These are phyloP conservation scores for Isurus oxyrinchus DNA, from an alignment of 2,113 vertebrate genomes.

Conservation along the genomic window DNA sequence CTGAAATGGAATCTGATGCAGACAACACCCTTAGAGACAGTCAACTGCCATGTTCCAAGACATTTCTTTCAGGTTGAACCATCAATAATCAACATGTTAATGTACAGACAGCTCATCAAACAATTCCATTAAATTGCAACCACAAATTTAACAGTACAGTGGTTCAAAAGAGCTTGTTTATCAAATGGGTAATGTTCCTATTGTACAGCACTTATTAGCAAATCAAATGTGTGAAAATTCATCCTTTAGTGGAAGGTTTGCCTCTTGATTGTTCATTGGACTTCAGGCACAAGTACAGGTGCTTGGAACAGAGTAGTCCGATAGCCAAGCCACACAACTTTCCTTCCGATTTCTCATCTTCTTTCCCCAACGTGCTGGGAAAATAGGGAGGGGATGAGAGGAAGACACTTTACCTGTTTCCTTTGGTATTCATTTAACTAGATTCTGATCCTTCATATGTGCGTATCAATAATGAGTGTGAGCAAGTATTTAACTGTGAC, in stretches of 20 bases:
- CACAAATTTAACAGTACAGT: no score
- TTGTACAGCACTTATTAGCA: not conserved
- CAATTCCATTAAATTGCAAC: not conserved
- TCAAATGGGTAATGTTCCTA: not conserved
- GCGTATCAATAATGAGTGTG: no score
- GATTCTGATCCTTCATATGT: no score
- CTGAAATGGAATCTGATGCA: not conserved
- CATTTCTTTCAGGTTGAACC: not conserved
- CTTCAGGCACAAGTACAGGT: not conserved
- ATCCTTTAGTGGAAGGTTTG: not conserved
- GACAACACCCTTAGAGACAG: not conserved
- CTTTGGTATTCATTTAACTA: no score
- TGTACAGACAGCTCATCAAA: not conserved
- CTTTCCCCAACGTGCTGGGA: no score
- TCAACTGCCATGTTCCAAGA: not conserved
- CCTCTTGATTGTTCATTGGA: not conserved
- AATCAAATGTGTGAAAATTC: not conserved
- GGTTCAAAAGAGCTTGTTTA: no score
- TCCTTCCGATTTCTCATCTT: no score
- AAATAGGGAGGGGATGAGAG: no score
- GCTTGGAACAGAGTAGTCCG: not conserved
- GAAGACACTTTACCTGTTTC: no score
- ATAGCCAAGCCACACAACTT: no score
- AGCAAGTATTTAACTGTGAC: no score
- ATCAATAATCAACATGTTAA: not conserved